Evolutionary conservation across 2,113 vertebrate species (phyloP).

Genomic region (Phalacrocorax aristotelis): DNA sequence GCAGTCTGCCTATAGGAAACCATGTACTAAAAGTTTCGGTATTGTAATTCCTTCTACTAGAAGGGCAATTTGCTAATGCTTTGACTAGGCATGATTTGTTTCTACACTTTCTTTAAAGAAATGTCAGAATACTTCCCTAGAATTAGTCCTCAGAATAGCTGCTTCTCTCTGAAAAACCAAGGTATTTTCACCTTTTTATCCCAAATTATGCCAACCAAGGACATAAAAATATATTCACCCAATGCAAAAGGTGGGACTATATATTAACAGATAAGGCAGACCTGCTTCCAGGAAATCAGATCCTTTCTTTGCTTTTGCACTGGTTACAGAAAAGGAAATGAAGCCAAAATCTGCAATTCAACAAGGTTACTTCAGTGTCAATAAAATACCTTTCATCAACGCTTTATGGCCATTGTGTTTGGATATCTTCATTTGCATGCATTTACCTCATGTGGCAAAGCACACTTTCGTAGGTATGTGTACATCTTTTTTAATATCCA

Average conservation of each 20-base stretch:
- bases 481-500: conserved; percentile 38
- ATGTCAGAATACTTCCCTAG: not conserved
- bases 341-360: conserved; percentile 66
- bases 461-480: not conserved
- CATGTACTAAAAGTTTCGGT: not conserved
- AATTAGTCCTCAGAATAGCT: not conserved
- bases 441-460: not conserved
- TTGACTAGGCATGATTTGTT: not conserved
- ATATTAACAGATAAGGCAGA: conserved; percentile 68
- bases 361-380: conserved; percentile 52
- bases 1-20: not conserved
- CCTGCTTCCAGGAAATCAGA: conserved; percentile 63
- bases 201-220: not conserved
- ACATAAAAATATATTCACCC: conserved; percentile 6
- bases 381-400: conserved; percentile 53
- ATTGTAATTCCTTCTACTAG: not conserved
- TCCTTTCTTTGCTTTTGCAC: conserved; percentile 54
- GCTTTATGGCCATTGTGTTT: conserved; percentile 52
- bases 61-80: not conserved
- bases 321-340: conserved; percentile 65
- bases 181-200: conserved; percentile 7
- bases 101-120: conserved; percentile 2
- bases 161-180: conserved; percentile 21
- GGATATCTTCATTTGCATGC: conserved; percentile 65
- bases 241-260: not conserved